These are phyloP conservation scores for Apteryx owenii DNA, from an alignment of 2,113 vertebrate species.

Conservation along the genomic window DNA sequence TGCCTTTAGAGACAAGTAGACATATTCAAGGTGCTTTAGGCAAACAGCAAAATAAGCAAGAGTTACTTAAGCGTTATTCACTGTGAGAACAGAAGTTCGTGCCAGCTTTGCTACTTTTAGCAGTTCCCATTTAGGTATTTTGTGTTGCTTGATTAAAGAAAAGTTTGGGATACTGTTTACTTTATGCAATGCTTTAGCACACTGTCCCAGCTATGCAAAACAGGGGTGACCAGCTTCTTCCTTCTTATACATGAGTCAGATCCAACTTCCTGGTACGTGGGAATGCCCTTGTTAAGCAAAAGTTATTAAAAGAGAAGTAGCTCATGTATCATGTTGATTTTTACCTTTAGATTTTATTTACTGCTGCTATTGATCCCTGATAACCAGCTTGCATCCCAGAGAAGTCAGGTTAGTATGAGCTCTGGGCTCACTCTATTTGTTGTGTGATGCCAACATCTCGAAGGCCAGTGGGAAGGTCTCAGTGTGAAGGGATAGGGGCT, in stretches of 20 bases:
- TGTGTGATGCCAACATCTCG: neutral
- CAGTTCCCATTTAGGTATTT: neutral
- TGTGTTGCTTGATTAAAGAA: neutral
- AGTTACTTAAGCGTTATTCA: neutral
- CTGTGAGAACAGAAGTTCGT: neutral
- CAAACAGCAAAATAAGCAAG: neutral
- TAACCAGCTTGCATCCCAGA: neutral
- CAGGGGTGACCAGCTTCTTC: neutral
- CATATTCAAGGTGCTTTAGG: neutral
- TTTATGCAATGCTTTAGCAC: neutral
- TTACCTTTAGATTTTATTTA: neutral
- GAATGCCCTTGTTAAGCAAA: neutral
- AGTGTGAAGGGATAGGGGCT: neutral
- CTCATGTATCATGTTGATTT: neutral
- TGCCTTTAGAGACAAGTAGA: neutral
- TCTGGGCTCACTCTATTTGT: rapidly evolving
- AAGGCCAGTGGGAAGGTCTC: neutral
- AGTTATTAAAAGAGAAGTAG: neutral
- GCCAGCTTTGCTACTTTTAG: neutral
- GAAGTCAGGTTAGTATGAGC: neutral
- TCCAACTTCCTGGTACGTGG: neutral
- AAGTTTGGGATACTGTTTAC: neutral
- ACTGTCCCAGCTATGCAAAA: neutral
- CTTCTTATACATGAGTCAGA: neutral
- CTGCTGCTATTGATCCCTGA: neutral